Evolutionary conservation across 2,797 vertebrate genomes (phyloP), one percentile per base, ranked within the genome.

Genomic region (Melanotaenia parkinsoni): DNA sequence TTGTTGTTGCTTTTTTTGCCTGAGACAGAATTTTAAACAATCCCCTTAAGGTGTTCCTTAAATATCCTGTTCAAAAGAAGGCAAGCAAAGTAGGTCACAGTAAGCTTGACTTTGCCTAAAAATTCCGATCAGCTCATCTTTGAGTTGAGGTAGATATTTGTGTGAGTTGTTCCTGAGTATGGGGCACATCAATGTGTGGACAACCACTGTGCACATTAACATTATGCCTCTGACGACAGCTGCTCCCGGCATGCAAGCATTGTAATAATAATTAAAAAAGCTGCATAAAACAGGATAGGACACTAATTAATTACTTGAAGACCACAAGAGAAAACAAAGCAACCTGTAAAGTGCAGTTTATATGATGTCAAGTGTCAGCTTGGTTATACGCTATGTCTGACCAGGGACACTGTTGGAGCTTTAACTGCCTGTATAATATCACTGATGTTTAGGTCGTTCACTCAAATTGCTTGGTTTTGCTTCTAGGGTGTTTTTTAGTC

Each of bases 341-440:
- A 47, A 0, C 43, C 8, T 18, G 43, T 47, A 47, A 47, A 47
- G 18, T 47, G n/a, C n/a, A 38, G 43, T 56, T 72, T 51, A 60
- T 38, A 83, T 70, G 62, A 83, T 64, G 62, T 33, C 57, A 79
- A 60, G 50, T 76, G 73, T 82, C 80, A 77, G 71, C 43, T 14
- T 32, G 45, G 61, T 54, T 72, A 26, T 40, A 45, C 30, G 16
- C 30, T 28, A 28, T 79, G 40, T 76, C 57, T 68, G 71, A 81
- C 79, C 76, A 59, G 9, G 66, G 68, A 76, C 57, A 7, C 59
- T 65, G 65, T 7, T 30, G 10, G 40, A 45, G 57, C 65, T 72
- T 87, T 78, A 83, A 85, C 57, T 69, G 63, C n/a, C 63, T 40
- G 16, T 76, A 66, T 80, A 84, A 81, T 79, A 80, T 64, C 76